Conservation (phyloP, 2,888 invertebrate genomes). For the Coremacera marginata region DNA sequence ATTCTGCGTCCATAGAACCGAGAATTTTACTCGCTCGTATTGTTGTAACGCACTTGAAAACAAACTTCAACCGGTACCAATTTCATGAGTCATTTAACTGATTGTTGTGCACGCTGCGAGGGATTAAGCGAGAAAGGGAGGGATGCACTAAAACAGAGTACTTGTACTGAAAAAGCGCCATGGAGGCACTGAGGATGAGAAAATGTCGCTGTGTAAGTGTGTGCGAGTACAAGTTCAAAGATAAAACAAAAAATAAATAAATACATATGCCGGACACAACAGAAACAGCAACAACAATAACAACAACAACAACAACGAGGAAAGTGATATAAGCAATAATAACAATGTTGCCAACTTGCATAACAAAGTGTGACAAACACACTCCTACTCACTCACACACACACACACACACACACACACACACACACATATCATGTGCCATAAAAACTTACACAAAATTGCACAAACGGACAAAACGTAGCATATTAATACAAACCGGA, state of each 20-base stretch:
- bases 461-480: constrained; percentile 12
- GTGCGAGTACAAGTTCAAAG: not conserved
- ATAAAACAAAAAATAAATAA: not conserved
- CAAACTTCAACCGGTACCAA: constrained; percentile 47
- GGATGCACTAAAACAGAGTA: not conserved
- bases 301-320: not conserved
- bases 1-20: not conserved
- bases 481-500: not conserved
- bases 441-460: constrained; percentile 1
- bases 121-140: not conserved
- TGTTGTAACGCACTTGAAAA: constrained; percentile 32
- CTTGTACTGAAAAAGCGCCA: not conserved
- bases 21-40: not conserved
- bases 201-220: not conserved
- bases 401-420: not conserved
- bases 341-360: not conserved
- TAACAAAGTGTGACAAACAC: not conserved
- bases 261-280: constrained; percentile 24
- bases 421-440: constrained; percentile 8
- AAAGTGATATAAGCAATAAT: not conserved
- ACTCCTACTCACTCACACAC: not conserved
- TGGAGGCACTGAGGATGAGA: not conserved
- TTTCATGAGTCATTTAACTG: constrained; percentile 53
- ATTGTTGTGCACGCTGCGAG: constrained; percentile 38
- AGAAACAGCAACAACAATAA: not conserved